Evolutionary conservation across 1,140 invertebrate species (phyloP), one percentile per base, ranked within the genome.

Genomic region (Latrodectus geometricus): DNA sequence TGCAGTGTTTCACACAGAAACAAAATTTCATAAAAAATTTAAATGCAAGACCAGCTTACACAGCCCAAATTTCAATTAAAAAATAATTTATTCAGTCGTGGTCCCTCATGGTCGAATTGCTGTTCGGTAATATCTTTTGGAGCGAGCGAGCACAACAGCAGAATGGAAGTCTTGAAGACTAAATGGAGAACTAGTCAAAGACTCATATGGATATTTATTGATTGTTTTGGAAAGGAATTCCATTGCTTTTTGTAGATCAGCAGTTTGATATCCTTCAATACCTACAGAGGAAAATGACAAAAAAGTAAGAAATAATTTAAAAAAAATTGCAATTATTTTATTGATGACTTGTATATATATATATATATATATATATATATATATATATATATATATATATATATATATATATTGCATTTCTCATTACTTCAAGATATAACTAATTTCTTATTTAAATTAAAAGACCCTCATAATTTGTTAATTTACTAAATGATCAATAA

Each of bases 151-250:
- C 23, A 48, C 49, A 11, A 88, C 61, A n/a, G 87, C 87, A 11
- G 35, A 65, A 23, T 88, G 87, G 48, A 88, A 88, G 52, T 88
- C 81, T 73, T 88, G 87, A 5, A 88, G 52, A 52, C 54, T 15
- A 61, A 84, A 83, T 7, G 78, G 74, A 0, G 80, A 75, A n/a
- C 87, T 84, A 12, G 83, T 56, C 23, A 88, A 61, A 11, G 74
- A 77, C 12, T 84, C 80, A 15, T 88, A 88, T 4, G 87, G 87
- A 23, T 78, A 84, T 23, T 79, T 77, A 17, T 74, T 15, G 8
- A 56, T 69, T 50, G 87, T 88, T 48, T 23, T 35, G 12, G 80
- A 73, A 35, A 88, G 35, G 68, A 88, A 88, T 14, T 83, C 75
- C 12, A 88, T 35, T 11, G 80, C 87, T 61, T 84, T 74, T 48